Percentiles rank a stretch among this genome's conserved stretches.
Conservation (phyloP, 2,113 vertebrate species). For the Peromyscus maniculatus region DNA sequence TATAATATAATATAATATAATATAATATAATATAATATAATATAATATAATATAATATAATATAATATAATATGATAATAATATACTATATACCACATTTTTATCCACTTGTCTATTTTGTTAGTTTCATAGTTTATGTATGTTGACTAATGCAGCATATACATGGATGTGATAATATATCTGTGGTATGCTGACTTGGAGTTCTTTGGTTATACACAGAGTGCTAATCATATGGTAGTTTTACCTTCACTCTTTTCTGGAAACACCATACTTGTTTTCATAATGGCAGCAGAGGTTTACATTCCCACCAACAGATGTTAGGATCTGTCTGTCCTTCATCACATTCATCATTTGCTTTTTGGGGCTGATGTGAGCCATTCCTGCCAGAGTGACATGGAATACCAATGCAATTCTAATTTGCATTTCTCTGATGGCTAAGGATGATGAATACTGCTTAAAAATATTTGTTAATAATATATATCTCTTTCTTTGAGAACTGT, state of each 20-base stretch:
- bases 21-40: no score
- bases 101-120: neutral
- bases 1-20: no score
- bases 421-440: neutral
- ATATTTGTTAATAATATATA: neutral
- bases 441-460: neutral
- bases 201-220: neutral
- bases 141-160: neutral
- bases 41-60: neutral
- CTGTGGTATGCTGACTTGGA: neutral
- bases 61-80: neutral
- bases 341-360: neutral
- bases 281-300: neutral
- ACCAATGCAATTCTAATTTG: neutral
- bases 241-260: neutral
- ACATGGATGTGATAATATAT: neutral
- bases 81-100: neutral
- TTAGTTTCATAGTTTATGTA: neutral
- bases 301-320: neutral
- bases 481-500: neutral
- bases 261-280: neutral
- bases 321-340: fast-evolving
- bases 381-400: neutral
- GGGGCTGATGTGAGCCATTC: neutral
- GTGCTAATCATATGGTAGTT: neutral